Conservation (phyloP, 2,797 vertebrate genomes). For the Periophthalmus magnuspinnatus region DNA sequence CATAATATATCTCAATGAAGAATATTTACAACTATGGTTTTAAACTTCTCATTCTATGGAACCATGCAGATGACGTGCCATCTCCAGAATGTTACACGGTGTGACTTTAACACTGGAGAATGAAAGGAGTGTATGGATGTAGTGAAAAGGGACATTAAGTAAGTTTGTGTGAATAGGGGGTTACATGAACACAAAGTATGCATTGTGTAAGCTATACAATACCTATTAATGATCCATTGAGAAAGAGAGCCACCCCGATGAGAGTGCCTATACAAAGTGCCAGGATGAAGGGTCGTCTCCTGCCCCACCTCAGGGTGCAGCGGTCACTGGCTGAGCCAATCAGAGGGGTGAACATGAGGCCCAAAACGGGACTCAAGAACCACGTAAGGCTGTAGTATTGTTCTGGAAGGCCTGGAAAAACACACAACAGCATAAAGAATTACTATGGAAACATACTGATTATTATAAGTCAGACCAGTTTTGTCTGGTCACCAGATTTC, state of each 20-base stretch:
- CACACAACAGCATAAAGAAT: conserved; percentile 5
- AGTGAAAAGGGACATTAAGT: no score
- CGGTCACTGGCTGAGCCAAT: conserved; percentile 96
- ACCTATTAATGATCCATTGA: conserved; percentile 96
- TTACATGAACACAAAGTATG: background rate
- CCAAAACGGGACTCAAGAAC: conserved; percentile 96
- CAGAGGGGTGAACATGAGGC: conserved; percentile 93
- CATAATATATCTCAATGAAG: no score
- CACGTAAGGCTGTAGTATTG: conserved; percentile 98
- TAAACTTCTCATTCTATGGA: no score
- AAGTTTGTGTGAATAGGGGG: background rate
- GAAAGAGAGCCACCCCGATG: conserved; percentile 91
- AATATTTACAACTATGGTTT: no score
- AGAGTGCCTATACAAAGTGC: conserved; percentile 91
- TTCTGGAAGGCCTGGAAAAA: conserved; percentile 91
- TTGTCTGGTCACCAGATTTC: no score
- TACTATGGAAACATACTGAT: no score
- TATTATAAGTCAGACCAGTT: no score
- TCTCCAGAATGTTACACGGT: no score
- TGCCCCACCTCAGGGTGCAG: conserved; percentile 93
- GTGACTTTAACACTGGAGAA: no score
- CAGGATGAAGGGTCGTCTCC: conserved; percentile 93
- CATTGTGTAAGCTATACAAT: conserved; percentile 34
- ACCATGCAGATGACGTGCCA: no score
- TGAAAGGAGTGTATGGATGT: no score